A percentile compares a stretch with the other conserved stretches of the same genome.
These are phyloP conservation scores for Eurytoma adleriae DNA, from an alignment of 2,888 invertebrate species.

Conservation along the genomic window DNA sequence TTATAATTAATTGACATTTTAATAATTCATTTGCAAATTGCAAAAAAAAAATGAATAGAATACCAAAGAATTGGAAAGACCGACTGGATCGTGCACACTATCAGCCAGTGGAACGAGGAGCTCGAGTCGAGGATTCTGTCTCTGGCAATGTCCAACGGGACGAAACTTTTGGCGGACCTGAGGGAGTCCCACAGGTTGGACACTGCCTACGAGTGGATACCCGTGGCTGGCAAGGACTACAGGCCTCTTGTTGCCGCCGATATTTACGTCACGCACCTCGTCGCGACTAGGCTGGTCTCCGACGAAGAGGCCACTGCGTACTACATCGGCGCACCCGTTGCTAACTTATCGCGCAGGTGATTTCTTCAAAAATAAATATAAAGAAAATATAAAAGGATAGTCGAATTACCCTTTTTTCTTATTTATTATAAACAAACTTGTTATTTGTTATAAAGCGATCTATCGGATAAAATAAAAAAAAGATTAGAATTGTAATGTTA, in stretches of 20 bases:
- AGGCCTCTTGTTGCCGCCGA: not conserved
- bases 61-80: conserved; percentile 8
- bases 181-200: not conserved
- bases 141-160: conserved; percentile 19
- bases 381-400: too few species aligned
- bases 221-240: not conserved
- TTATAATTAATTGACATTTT: too few species aligned
- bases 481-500: too few species aligned
- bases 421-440: too few species aligned
- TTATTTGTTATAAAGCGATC: too few species aligned
- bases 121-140: not conserved
- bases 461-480: too few species aligned
- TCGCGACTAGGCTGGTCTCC: not conserved
- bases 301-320: conserved; percentile 34
- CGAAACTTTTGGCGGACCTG: not conserved
- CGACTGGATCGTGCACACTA: conserved; percentile 27
- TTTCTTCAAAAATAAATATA: too few species aligned
- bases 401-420: too few species aligned
- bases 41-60: conserved; percentile 6
- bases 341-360: conserved; percentile 33
- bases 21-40: not conserved
- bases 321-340: conserved; percentile 44
- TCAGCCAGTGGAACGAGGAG: not conserved
- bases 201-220: not conserved
- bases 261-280: conserved; percentile 28